Evolutionary conservation across 2,797 vertebrate species (phyloP).

Genomic region (Acestrorhynchus altus): DNA sequence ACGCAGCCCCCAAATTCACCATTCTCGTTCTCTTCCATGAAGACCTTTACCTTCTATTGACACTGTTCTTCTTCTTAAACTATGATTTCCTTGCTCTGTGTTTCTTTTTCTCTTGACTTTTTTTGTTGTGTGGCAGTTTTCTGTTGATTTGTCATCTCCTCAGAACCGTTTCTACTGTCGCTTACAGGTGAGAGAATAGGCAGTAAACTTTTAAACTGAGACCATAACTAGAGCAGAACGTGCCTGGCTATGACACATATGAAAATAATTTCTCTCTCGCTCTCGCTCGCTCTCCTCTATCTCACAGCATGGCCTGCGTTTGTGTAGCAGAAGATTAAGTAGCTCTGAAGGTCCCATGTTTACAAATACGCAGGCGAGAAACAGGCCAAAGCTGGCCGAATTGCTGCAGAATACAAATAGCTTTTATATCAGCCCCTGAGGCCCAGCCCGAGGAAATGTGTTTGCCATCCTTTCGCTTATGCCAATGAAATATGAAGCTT

Average conservation of each 20-base stretch:
- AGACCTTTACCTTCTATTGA: too few species aligned
- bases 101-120: not conserved
- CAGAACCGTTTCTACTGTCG: not conserved
- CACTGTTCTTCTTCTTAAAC: not conserved
- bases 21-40: too few species aligned
- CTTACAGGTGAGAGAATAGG: slow-evolving; percentile 4
- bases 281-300: slow-evolving; percentile 28
- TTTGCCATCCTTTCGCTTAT: slow-evolving; percentile 83
- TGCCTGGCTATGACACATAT: slow-evolving; percentile 21
- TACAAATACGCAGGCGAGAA: slow-evolving; percentile 86
- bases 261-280: slow-evolving; percentile 11
- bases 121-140: too few species aligned
- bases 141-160: not conserved
- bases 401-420: slow-evolving; percentile 86
- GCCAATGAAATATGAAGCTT: slow-evolving; percentile 83
- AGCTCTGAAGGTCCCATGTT: slow-evolving; percentile 84
- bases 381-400: slow-evolving; percentile 82
- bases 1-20: too few species aligned
- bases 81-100: not conserved
- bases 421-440: slow-evolving; percentile 85
- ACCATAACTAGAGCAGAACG: slow-evolving; percentile 35
- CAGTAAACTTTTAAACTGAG: slow-evolving; percentile 5
- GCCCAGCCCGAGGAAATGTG: slow-evolving; percentile 82
- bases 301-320: slow-evolving; percentile 68
- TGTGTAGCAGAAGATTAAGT: slow-evolving; percentile 85